Evolutionary conservation across 23 tunicate genomes (phyloP).

Genomic region (Botrylloides violaceus): DNA sequence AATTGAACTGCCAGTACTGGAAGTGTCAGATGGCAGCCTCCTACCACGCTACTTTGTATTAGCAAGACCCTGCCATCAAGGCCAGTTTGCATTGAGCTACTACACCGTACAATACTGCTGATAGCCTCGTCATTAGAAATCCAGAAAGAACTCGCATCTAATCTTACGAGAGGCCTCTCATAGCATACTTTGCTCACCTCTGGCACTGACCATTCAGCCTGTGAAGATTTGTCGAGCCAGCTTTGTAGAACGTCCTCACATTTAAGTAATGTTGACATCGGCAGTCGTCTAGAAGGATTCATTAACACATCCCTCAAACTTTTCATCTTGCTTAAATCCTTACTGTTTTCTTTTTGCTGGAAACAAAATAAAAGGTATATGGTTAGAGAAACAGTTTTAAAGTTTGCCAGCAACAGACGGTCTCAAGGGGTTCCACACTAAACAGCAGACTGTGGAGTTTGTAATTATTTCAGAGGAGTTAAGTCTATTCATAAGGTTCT

Average conservation of each 20-base stretch:
- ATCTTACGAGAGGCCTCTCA: too few species aligned
- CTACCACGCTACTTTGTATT: too few species aligned
- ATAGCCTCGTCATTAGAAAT: too few species aligned
- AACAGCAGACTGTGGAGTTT: too few species aligned
- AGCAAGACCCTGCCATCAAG: too few species aligned
- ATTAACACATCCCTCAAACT: conserved; percentile 72
- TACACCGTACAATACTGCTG: too few species aligned
- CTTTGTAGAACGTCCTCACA: conserved; percentile 89
- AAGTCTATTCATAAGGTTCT: too few species aligned
- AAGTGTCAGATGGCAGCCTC: too few species aligned
- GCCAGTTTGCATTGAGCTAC: too few species aligned
- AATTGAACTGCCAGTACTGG: too few species aligned
- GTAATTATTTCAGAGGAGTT: too few species aligned
- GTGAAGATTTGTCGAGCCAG: conserved; percentile 49
- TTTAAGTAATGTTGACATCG: conserved; percentile 46
- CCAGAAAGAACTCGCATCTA: too few species aligned
- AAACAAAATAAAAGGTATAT: neutral
- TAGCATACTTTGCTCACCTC: neutral
- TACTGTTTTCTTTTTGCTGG: conserved; percentile 46
- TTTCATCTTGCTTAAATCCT: conserved; percentile 81
- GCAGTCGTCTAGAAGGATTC: conserved; percentile 62
- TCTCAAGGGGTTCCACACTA: neutral
- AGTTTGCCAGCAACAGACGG: neutral
- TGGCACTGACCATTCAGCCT: neutral
- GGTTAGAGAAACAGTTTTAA: neutral